Conservation (phyloP, 23 tunicate genomes). For the Oikopleura vanhoeffeni region DNA sequence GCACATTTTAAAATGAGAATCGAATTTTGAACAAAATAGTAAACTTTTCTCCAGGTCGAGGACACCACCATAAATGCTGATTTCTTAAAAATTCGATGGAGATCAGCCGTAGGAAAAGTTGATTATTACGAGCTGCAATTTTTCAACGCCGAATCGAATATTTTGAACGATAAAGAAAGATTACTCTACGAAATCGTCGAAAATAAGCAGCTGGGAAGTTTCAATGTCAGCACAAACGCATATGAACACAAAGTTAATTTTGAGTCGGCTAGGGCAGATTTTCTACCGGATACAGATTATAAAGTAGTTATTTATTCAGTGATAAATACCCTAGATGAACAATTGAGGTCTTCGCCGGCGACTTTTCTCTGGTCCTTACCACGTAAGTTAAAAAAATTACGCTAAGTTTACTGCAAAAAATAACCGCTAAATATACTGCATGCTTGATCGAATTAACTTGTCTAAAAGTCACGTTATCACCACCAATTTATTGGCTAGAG, state of each 20-base stretch:
- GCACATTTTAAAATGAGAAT: background rate
- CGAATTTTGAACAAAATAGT: too few species aligned
- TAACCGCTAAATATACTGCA: too few species aligned
- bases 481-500: too few species aligned
- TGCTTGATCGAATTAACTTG: too few species aligned
- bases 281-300: background rate
- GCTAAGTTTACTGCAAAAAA: too few species aligned
- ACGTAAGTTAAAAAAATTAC: conserved; percentile 13
- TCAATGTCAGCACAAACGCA: background rate
- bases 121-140: conserved; percentile 1
- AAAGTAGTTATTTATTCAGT: background rate
- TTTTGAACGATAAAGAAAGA: background rate
- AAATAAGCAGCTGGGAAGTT: background rate
- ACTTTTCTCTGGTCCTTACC: background rate
- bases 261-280: background rate
- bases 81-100: background rate
- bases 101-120: background rate
- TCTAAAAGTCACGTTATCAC: too few species aligned
- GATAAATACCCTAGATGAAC: background rate
- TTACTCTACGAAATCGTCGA: background rate
- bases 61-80: background rate
- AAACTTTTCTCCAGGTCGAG: background rate
- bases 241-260: background rate
- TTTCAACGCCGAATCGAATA: background rate
- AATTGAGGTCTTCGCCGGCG: background rate